Base-by-base conservation (phyloP, 2,797 vertebrate species). In the Amblyopsis hoosieri region DNA sequence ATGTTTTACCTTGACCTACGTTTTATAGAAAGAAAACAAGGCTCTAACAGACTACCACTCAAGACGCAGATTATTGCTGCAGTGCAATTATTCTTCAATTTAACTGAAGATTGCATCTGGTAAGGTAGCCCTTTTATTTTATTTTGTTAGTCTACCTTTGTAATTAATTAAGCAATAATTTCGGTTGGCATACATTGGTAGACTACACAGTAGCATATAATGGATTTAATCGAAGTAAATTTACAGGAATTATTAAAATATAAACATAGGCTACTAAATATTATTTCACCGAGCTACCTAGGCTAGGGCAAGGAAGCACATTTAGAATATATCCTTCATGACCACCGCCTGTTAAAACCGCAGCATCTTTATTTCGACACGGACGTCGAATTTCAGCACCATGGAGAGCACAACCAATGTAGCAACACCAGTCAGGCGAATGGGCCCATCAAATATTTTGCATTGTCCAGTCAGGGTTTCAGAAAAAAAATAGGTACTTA, bases 331-430 rank as follows among this genome's bases (percentile, higher is more conserved):
- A 10, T 17, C 53, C 4, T 2, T 63, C 14, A 51, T 50, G 71
- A 76, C 75, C 85, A 76, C 81, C 80, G 81, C 84, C 78, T 84
- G 49, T 71, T 6, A 63, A n/a, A 50, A 56, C 37, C 4, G 56
- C 66, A 75, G 19, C 52, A 0, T 54, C 73, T 67, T 62, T 50
- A 51, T 46, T 73, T 74, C 69, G 81, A 77, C 74, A 72, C 69
- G 70, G 69, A 63, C 54, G 68, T 66, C 71, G 71, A 14, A 57
- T 12, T 87, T 90, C 89, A 91, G 90, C 73, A 92, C 91, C 91
- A 66, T 15, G 89, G 91, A 92, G 72, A 91, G 91, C 79, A 33
- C 12, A 7, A 14, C 14, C 54, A 9, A 12, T 10, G 50, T 48
- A 57, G 0, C 15, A 37, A 14, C 57, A n/a, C 9, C 12, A 4